Conservation (phyloP, 2,888 invertebrate species). For the Megaustenia siamemsis region DNA sequence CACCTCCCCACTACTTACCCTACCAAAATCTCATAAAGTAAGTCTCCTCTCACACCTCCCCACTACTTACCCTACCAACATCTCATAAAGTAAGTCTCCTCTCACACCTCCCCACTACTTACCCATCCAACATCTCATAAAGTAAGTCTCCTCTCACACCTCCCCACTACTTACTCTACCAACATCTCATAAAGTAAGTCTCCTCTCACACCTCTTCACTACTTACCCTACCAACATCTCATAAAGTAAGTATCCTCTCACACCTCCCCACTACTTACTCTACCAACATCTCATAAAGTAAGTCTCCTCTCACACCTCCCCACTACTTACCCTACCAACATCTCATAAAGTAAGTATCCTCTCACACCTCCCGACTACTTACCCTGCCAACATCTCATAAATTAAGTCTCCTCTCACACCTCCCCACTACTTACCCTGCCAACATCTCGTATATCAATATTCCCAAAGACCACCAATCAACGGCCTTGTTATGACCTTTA, state of each 20-base stretch:
- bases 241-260: constrained; percentile 63
- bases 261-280: background rate
- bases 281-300: background rate
- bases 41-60: too few species aligned
- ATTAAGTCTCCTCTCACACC: background rate
- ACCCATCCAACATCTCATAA: constrained; percentile 82
- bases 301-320: too few species aligned
- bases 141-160: too few species aligned
- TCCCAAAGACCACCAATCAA: constrained; percentile 98
- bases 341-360: background rate
- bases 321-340: background rate
- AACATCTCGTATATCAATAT: constrained; percentile 82
- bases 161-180: constrained; percentile 76
- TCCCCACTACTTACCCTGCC: constrained; percentile 67
- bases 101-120: too few species aligned
- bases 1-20: too few species aligned
- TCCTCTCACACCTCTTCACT: background rate
- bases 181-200: background rate
- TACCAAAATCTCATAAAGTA: too few species aligned
- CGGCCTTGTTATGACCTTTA: constrained; percentile 98
- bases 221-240: constrained; percentile 80
- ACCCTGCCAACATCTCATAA: background rate
- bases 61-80: background rate
- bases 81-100: too few species aligned
- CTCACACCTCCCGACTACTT: background rate